These are phyloP conservation scores for Symphodus melops DNA, from an alignment of 2,113 vertebrate genomes.

Conservation along the genomic window DNA sequence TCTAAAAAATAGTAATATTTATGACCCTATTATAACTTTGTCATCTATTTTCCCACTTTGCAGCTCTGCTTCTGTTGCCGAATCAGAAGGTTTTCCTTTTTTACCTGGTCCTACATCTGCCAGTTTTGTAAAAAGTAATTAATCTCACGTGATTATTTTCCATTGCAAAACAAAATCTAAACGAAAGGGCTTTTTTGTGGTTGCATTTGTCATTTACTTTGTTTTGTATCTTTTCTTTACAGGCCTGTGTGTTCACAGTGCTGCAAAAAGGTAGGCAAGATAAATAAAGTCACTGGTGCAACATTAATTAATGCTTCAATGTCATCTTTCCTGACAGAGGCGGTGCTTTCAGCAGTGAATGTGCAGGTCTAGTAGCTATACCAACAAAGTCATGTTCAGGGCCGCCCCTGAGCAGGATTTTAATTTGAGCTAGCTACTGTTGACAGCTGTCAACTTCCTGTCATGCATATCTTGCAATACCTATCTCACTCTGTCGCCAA, in stretches of 20 bases:
- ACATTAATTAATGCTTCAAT: too few species aligned
- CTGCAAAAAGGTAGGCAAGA: constrained; percentile 93
- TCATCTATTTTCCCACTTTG: constrained; percentile 19
- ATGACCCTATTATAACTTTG: background rate
- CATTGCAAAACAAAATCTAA: background rate
- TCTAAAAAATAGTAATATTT: background rate
- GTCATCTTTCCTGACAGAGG: too few species aligned
- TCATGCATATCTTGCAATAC: too few species aligned
- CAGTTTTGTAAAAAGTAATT: constrained; percentile 98
- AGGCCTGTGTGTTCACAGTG: constrained; percentile 98
- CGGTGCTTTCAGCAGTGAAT: too few species aligned
- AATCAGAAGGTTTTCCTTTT: constrained; percentile 96
- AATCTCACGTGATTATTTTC: background rate
- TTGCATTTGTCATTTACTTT: background rate
- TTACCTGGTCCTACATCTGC: constrained; percentile 98
- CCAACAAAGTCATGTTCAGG: too few species aligned
- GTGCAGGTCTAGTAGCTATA: too few species aligned
- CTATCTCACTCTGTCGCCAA: too few species aligned
- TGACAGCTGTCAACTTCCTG: too few species aligned
- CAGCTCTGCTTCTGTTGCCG: constrained; percentile 99
- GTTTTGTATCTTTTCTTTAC: constrained; percentile 38
- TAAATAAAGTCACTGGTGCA: too few species aligned
- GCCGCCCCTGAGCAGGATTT: too few species aligned
- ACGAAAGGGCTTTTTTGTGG: background rate
- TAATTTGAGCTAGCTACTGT: too few species aligned